Evolutionary conservation across 2,888 invertebrate species (phyloP), one percentile per base, ranked within the genome.

Genomic region (Epistrophe grossulariae): DNA sequence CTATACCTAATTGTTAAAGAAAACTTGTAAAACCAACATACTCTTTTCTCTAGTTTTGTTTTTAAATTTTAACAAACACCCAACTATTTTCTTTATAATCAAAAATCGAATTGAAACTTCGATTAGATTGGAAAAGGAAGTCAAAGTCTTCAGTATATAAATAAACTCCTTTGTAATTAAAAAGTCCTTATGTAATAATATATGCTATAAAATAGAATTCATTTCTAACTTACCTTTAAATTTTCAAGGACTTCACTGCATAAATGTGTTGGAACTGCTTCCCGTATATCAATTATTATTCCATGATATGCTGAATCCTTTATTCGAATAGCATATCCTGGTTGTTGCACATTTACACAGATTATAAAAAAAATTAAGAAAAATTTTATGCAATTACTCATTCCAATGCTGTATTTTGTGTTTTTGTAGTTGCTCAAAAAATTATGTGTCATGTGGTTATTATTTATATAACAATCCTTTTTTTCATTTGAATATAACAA

Each of bases 271-370:
- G 88, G 88, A 4, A 88, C 84, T 24, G 62, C 17, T 43, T 88
- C 84, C 5, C 78, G 73, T 0, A 88, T 84, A 50, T 88, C 84
- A 64, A 88, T 78, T 10, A 78, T 35, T 24, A 88, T 66, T 11
- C 72, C 84, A 13, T 78, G 79, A 78, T 88, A 88, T 13, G 73
- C 80, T 0, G 73, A 80, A 8, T 84, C 77, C 10, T 71, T 73
- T n/a, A 88, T 59, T 11, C 45, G 43, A 3, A 84, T 76, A 17
- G 55, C 52, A 11, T 50, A 1, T 31, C 68, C 79, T 11, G 35
- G 50, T n/a, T n/a, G 50, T 31, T 24, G 28, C 15, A 24, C 28
- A 19, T 11, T 43, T 13, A 17, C 11, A 45, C 10, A 35, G 13
- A 64, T 4, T 0, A 84, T 1, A 24, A 59, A 50, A 11, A 50